phyloP scores from a whole-genome alignment of 2,797 vertebrate genomes.

The Chelon labrosus region DNA sequence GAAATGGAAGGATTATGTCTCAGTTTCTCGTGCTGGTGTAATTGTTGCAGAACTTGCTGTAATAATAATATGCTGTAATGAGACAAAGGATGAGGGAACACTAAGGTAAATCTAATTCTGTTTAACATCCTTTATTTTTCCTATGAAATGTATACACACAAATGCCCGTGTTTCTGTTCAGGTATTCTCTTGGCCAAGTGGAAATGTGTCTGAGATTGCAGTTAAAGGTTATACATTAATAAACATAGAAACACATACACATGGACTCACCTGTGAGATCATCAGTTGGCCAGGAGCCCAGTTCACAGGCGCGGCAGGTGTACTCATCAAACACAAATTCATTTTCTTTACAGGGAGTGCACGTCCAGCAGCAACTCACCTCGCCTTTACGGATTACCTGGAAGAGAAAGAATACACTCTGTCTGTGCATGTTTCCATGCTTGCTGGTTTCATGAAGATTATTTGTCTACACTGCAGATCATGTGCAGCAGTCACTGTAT shows the following conservation, averaged over 20 bases:
- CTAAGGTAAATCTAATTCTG: conserved; percentile 5
- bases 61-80: conserved; percentile 35
- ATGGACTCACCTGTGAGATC: conserved; percentile 85
- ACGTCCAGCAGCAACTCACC: conserved; percentile 99
- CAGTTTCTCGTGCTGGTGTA: conserved; percentile 23
- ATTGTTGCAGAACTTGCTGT: conserved; percentile 30
- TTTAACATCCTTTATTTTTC: conserved; percentile 18
- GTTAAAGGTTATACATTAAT: conserved; percentile 3
- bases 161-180: background rate
- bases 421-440: background rate
- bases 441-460: background rate
- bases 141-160: conserved; percentile 4
- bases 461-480: background rate
- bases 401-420: conserved; percentile 6
- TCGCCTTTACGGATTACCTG: conserved; percentile 99
- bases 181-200: background rate
- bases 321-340: conserved; percentile 97
- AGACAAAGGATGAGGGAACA: conserved; percentile 10
- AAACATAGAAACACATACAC: conserved; percentile 22
- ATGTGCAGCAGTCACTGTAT: conserved; percentile 1
- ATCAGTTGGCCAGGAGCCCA: conserved; percentile 95
- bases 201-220: background rate
- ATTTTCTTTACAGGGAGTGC: conserved; percentile 97
- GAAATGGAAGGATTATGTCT: conserved; percentile 3
- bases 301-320: conserved; percentile 94